Percentiles rank a stretch among this genome's conserved stretches.
Conservation (phyloP, 2,888 invertebrate genomes). For the Rhodophaea formosa region DNA sequence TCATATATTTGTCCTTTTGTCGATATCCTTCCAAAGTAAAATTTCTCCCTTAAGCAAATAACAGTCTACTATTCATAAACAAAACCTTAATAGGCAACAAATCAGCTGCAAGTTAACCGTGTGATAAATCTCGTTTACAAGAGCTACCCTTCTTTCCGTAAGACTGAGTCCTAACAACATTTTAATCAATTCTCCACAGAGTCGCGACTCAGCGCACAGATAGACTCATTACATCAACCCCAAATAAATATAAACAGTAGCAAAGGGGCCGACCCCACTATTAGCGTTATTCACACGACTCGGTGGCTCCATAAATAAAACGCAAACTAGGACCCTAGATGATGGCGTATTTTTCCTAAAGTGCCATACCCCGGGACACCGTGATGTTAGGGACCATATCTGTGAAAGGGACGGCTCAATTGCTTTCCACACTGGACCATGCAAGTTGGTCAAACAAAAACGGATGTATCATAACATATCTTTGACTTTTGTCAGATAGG, state of each 20-base stretch:
- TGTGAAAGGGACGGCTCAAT: too few species aligned
- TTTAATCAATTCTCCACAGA: slow-evolving; percentile 80
- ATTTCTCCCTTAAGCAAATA: background rate
- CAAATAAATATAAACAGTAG: slow-evolving; percentile 81
- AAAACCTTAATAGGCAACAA: background rate
- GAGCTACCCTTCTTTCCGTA: slow-evolving; percentile 68
- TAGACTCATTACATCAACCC: slow-evolving; percentile 78
- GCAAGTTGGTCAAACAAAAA: too few species aligned
- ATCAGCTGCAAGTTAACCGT: slow-evolving; percentile 18
- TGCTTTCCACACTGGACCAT: too few species aligned
- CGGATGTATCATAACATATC: too few species aligned
- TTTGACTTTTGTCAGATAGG: too few species aligned
- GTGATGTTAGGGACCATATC: too few species aligned
- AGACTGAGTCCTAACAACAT: slow-evolving; percentile 76
- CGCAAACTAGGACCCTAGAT: slow-evolving; percentile 63
- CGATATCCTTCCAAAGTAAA: too few species aligned
- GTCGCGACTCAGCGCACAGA: slow-evolving; percentile 78
- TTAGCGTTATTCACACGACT: slow-evolving; percentile 79
- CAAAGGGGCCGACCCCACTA: slow-evolving; percentile 73
- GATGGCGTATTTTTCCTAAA: too few species aligned
- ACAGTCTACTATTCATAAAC: background rate
- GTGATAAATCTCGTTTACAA: slow-evolving; percentile 61
- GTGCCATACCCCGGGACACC: too few species aligned
- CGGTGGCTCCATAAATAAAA: slow-evolving; percentile 76
- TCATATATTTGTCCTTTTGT: too few species aligned